A percentile compares a stretch with the other conserved stretches of the same genome.
These are phyloP conservation scores for Cebus imitator DNA, from an alignment of 2,113 vertebrate species.

Conservation along the genomic window DNA sequence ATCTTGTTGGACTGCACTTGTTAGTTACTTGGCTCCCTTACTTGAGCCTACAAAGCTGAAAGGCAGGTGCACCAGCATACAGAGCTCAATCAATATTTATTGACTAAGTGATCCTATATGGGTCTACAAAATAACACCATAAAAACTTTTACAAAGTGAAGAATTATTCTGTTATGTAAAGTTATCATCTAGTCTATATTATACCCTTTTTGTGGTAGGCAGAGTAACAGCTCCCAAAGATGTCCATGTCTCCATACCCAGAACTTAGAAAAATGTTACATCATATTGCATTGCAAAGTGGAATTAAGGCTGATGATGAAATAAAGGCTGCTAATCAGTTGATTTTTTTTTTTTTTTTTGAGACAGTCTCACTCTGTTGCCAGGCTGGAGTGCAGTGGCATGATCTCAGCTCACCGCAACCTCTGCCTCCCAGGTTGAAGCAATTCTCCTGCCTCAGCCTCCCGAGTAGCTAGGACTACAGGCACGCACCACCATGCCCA, in stretches of 20 bases:
- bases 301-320: neutral
- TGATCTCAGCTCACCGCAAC: too few species aligned
- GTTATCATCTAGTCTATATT: neutral
- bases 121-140: neutral
- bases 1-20: neutral
- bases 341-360: too few species aligned
- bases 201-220: neutral
- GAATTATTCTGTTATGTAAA: neutral
- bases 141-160: neutral
- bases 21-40: neutral
- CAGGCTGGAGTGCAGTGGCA: too few species aligned
- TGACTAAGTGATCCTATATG: neutral
- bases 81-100: neutral
- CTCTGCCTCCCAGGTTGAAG: too few species aligned
- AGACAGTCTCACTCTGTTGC: too few species aligned
- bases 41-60: neutral
- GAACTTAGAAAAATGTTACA: neutral
- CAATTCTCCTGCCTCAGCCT: too few species aligned
- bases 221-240: neutral
- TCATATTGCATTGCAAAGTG: neutral
- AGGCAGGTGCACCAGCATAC: neutral
- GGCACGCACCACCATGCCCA: too few species aligned
- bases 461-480: too few species aligned
- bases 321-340: neutral
- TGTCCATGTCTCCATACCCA: neutral